Conservation (phyloP, 2,888 invertebrate genomes). For the Drosophila peninsularis region DNA sequence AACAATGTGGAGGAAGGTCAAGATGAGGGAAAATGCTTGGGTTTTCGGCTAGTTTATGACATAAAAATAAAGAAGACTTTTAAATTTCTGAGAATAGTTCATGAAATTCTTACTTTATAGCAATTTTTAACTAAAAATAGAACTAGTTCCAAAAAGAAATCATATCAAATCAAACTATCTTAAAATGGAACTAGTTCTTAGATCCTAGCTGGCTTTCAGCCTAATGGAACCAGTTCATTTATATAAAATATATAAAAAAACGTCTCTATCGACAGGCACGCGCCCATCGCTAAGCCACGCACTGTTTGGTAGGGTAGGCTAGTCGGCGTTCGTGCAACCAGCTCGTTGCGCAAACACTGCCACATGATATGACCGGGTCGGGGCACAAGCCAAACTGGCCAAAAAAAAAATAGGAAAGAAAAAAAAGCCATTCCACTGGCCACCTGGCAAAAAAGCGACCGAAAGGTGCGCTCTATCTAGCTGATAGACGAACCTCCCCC, state of each 20-base stretch:
- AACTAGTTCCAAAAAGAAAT: no score
- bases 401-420: slow-evolving; percentile 3
- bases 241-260: not conserved
- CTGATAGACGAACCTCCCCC: slow-evolving; percentile 32
- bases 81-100: no score
- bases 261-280: not conserved
- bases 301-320: slow-evolving; percentile 20
- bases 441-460: slow-evolving; percentile 29
- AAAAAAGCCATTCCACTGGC: slow-evolving; percentile 1
- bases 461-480: slow-evolving; percentile 57
- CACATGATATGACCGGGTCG: slow-evolving; percentile 52
- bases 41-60: not conserved
- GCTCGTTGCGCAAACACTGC: slow-evolving; percentile 66
- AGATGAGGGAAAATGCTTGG: not conserved
- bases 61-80: no score
- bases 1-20: no score
- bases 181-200: not conserved
- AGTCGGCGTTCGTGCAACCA: slow-evolving; percentile 58
- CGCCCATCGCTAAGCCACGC: slow-evolving; percentile 31
- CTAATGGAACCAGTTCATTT: not conserved
- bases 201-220: not conserved
- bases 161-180: no score
- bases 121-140: no score
- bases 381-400: slow-evolving; percentile 40
- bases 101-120: no score